These are phyloP conservation scores for Drosophila mimetica DNA, from an alignment of 2,888 invertebrate species.

Conservation along the genomic window DNA sequence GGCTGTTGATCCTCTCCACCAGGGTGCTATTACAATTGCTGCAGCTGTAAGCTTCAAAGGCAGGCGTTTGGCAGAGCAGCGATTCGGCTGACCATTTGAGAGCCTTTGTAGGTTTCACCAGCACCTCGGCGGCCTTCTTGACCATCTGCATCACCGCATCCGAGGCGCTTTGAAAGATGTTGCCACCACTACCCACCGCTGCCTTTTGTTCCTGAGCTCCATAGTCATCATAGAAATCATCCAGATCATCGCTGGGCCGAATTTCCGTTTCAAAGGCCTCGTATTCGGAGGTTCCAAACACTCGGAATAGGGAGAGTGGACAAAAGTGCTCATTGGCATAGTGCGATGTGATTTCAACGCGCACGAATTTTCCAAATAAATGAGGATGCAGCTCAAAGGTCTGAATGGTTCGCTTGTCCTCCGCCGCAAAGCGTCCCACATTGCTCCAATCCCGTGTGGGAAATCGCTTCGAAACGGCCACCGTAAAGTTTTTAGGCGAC, in stretches of 20 bases:
- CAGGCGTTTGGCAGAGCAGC: conserved; percentile 88
- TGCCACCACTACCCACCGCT: conserved; percentile 86
- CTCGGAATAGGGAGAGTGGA: conserved; percentile 97
- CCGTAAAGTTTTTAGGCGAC: conserved; percentile 95
- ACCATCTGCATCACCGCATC: conserved; percentile 96
- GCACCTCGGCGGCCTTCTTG: conserved; percentile 94
- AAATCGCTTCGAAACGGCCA: conserved; percentile 94
- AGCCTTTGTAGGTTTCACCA: conserved; percentile 88
- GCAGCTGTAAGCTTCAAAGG: conserved; percentile 89
- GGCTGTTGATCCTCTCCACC: conserved; percentile 89
- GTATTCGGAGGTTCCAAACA: conserved; percentile 96
- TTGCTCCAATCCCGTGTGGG: conserved; percentile 96
- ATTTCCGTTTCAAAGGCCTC: conserved; percentile 94
- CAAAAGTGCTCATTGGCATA: conserved; percentile 99
- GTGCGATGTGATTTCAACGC: conserved; percentile 96
- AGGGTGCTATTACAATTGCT: conserved; percentile 89
- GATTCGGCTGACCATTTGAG: conserved; percentile 54
- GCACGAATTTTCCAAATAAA: conserved; percentile 94
- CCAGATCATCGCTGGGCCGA: conserved; percentile 88
- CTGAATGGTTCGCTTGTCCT: conserved; percentile 94
- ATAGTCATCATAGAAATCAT: conserved; percentile 88
- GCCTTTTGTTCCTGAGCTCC: conserved; percentile 74
- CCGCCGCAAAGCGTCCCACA: conserved; percentile 94
- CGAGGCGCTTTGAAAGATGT: conserved; percentile 93
- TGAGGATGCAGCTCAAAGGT: conserved; percentile 92